Conservation (phyloP, 2,888 invertebrate species). For the Polymixis lichenea region DNA sequence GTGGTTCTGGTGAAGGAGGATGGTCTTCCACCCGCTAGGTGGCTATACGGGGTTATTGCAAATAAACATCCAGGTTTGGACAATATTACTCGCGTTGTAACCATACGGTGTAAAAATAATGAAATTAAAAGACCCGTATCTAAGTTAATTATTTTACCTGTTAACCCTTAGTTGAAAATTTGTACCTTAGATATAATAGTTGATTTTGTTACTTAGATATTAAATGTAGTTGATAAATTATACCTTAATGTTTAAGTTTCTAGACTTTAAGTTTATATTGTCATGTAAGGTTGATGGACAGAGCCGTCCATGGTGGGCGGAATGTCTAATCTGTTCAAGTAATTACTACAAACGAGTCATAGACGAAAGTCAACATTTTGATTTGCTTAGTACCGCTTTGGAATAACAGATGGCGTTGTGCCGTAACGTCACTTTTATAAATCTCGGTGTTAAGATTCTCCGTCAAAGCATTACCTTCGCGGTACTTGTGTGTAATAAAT, state of each 20-base stretch:
- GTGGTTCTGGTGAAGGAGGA: no score
- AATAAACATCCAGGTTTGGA: no score
- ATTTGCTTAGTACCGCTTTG: no score
- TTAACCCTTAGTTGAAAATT: constrained; percentile 1
- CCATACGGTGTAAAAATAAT: constrained; percentile 11
- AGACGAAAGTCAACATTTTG: no score
- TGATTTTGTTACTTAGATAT: not conserved
- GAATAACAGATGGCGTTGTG: no score
- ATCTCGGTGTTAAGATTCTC: no score
- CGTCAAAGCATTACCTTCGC: no score
- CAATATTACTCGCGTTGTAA: constrained; percentile 1
- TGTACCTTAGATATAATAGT: not conserved
- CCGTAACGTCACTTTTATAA: no score
- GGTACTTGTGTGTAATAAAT: not conserved
- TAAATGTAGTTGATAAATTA: not conserved
- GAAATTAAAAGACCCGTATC: constrained; percentile 9
- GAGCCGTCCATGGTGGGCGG: constrained; percentile 8
- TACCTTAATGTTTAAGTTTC: no score
- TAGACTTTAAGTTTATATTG: not conserved
- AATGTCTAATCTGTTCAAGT: not conserved
- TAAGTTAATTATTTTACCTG: constrained; percentile 6
- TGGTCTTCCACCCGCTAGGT: no score
- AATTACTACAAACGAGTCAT: no score
- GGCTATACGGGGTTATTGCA: no score
- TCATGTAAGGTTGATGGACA: not conserved